These are phyloP conservation scores for Mesocricetus auratus DNA, from an alignment of 2,113 vertebrate genomes.

Conservation along the genomic window DNA sequence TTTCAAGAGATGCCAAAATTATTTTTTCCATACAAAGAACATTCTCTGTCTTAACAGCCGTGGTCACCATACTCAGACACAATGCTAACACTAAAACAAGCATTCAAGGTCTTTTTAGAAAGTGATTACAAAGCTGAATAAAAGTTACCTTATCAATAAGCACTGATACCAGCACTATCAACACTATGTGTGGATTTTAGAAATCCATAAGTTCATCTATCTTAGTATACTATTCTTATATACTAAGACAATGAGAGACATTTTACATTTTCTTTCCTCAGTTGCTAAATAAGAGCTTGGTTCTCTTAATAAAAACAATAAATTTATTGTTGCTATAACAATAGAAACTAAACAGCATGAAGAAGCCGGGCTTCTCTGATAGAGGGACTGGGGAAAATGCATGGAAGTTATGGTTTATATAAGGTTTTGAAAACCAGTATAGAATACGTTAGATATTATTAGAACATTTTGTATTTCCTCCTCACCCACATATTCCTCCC, in stretches of 20 bases:
- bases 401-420: not conserved
- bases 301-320: not conserved
- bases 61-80: not conserved
- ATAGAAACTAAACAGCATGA: not conserved
- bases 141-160: not conserved
- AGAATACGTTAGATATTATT: not conserved
- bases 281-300: not conserved
- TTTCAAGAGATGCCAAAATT: slow-evolving; percentile 40
- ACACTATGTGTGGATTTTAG: not conserved
- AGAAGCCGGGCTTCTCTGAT: not conserved
- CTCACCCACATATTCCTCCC: not conserved
- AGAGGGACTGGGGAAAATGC: not conserved
- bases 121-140: slow-evolving; percentile 13
- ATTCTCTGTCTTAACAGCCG: not conserved
- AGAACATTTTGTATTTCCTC: not conserved
- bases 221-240: not conserved
- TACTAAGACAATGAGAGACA: not conserved
- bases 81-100: slow-evolving; percentile 24
- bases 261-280: slow-evolving; percentile 17
- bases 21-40: slow-evolving; percentile 33
- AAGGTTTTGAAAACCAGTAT: not conserved
- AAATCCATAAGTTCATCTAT: not conserved
- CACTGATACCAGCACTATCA: not conserved
- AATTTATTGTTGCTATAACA: not conserved
- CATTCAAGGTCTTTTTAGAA: not conserved